Conservation (phyloP, 2,797 vertebrate species). For the Notolepis coatsorum region DNA sequence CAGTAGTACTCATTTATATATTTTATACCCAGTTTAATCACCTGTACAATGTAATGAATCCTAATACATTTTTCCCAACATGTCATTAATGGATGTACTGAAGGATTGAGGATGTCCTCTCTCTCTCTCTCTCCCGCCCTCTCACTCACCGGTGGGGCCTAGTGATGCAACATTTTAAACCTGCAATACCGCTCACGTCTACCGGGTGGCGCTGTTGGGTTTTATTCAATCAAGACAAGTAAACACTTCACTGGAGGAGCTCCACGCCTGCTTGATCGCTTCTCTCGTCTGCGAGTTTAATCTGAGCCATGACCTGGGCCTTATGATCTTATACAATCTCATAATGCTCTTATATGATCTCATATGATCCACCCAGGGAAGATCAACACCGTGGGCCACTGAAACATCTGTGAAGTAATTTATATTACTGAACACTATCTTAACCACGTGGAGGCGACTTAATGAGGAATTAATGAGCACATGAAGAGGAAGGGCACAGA, state of each 20-base stretch:
- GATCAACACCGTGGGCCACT: conserved; percentile 28
- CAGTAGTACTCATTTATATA: no score
- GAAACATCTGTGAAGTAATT: conserved; percentile 44
- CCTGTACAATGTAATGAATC: no score
- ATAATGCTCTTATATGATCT: not conserved
- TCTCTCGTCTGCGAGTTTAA: not conserved
- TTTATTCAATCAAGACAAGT: conserved; percentile 14
- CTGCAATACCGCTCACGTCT: conserved; percentile 42
- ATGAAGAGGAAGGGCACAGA: conserved; percentile 14
- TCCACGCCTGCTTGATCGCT: not conserved
- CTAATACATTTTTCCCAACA: no score
- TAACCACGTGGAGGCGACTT: conserved; percentile 20
- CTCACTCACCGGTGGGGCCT: conserved; percentile 36
- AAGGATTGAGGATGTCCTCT: no score
- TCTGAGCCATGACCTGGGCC: not conserved
- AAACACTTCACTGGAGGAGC: conserved; percentile 10
- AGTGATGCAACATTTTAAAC: not conserved
- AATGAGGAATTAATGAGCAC: conserved; percentile 38
- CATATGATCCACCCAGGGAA: conserved; percentile 3
- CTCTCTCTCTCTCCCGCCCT: no score
- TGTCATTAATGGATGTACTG: no score
- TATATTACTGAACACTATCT: conserved; percentile 25
- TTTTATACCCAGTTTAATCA: no score
- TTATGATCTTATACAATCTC: no score
- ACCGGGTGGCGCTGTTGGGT: conserved; percentile 58